Conservation (phyloP, 2,888 invertebrate species). For the Parascotia fuliginaria region DNA sequence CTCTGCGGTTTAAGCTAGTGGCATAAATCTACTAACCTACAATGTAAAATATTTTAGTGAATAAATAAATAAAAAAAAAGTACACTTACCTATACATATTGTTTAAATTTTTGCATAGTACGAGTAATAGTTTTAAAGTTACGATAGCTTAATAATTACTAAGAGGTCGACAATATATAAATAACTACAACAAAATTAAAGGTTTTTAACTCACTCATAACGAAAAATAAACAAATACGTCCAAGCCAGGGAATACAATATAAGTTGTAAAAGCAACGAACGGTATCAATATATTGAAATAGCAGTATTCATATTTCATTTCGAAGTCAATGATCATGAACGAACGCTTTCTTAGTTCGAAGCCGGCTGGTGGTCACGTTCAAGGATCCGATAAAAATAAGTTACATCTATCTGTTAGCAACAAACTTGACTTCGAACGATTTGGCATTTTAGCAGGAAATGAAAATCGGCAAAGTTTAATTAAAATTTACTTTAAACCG, state of each 20-base stretch:
- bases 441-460: conserved; percentile 60
- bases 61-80: too few relatives aligned
- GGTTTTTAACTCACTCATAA: background rate
- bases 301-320: conserved; percentile 25
- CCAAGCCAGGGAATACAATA: conserved; percentile 3
- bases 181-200: too few relatives aligned
- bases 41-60: too few relatives aligned
- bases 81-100: too few relatives aligned
- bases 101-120: too few relatives aligned
- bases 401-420: conserved; percentile 48
- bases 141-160: too few relatives aligned
- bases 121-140: too few relatives aligned
- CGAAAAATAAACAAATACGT: too few relatives aligned
- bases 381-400: conserved; percentile 54
- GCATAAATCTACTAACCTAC: too few relatives aligned
- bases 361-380: conserved; percentile 30
- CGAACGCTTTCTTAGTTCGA: conserved; percentile 16
- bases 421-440: conserved; percentile 37
- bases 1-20: too few relatives aligned
- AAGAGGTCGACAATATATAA: too few relatives aligned
- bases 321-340: conserved; percentile 26
- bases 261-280: conserved; percentile 9
- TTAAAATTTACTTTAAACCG: conserved; percentile 55
- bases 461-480: conserved; percentile 71
- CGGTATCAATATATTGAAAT: conserved; percentile 10